These are phyloP conservation scores for Patiria miniata DNA, from an alignment of 35 echinoderm and acorn worm species.

Conservation along the genomic window DNA sequence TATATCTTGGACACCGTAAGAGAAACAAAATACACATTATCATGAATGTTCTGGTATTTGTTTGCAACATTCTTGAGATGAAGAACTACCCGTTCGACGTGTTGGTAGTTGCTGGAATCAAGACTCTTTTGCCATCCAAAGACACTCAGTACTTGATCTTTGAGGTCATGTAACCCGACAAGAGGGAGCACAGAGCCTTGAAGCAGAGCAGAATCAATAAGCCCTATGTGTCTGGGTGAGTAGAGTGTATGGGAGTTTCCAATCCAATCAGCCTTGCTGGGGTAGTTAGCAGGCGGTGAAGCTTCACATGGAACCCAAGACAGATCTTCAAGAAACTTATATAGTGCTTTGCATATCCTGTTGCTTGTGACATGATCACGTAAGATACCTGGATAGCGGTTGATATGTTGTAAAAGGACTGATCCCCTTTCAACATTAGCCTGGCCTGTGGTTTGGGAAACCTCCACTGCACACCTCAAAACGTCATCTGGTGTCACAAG, in stretches of 20 bases:
- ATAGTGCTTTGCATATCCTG: background rate
- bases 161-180: too few relatives aligned
- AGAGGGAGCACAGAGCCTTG: conserved; percentile 28
- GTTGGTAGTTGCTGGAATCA: too few relatives aligned
- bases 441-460: background rate
- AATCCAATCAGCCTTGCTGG: background rate
- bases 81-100: background rate
- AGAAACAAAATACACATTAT: background rate
- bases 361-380: background rate
- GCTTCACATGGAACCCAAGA: conserved; percentile 24
- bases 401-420: conserved; percentile 13
- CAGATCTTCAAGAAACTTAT: background rate
- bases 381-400: background rate
- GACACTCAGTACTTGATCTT: too few relatives aligned
- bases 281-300: background rate
- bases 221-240: background rate
- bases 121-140: too few relatives aligned
- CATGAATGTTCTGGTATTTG: background rate
- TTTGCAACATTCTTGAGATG: conserved; percentile 7
- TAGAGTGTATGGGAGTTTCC: conserved; percentile 13
- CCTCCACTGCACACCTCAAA: background rate
- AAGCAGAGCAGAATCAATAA: background rate
- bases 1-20: background rate
- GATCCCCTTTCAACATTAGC: background rate
- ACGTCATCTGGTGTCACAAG: background rate